A percentile compares a stretch with the other conserved stretches of the same genome.
Conservation (phyloP, 2,113 vertebrate genomes). For the Mobula birostris region DNA sequence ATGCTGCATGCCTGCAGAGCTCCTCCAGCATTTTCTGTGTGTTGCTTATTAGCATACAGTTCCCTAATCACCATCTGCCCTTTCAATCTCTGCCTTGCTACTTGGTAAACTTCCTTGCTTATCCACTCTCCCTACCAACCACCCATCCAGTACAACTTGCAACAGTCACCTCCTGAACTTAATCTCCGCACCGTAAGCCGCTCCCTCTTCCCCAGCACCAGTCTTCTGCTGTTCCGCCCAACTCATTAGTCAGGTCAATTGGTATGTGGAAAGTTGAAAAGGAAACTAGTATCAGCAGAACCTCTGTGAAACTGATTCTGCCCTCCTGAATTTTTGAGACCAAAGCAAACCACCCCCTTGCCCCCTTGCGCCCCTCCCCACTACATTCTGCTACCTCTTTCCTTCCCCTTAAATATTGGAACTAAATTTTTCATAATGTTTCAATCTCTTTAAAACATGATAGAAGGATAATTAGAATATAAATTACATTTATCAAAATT, state of each 20-base stretch:
- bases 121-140: too few relatives aligned
- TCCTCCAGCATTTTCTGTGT: too few relatives aligned
- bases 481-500: neutral
- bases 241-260: neutral
- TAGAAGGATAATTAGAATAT: neutral
- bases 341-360: too few relatives aligned
- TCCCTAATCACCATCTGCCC: neutral
- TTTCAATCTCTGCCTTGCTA: neutral
- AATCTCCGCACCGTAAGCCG: neutral
- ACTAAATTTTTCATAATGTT: neutral
- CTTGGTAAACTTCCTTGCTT: neutral
- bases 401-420: neutral
- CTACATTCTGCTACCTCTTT: neutral
- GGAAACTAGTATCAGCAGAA: neutral
- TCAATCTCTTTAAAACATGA: neutral
- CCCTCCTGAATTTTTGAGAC: neutral
- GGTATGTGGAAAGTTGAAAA: neutral
- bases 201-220: neutral
- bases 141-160: neutral
- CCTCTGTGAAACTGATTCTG: neutral
- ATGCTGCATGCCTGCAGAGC: too few relatives aligned
- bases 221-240: neutral
- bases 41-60: neutral
- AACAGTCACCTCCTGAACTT: neutral
- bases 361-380: neutral